These are phyloP conservation scores for Heliconius nattereri DNA, from an alignment of 1,140 invertebrate genomes.

Conservation along the genomic window DNA sequence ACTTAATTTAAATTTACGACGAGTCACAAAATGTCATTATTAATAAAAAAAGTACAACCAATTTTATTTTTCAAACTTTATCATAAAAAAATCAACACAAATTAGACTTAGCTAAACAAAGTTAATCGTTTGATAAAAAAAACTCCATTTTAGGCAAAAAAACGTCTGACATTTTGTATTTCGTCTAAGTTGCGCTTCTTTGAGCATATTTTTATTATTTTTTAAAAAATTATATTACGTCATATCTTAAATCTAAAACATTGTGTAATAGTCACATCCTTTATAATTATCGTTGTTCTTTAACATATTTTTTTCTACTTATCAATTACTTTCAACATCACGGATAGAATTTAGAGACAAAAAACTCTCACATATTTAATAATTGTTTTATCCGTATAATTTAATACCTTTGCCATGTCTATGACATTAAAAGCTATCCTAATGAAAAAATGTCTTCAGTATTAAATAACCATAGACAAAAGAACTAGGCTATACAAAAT, in stretches of 20 bases:
- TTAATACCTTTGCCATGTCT: not conserved
- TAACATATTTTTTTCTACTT: not conserved
- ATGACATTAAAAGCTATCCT: not conserved
- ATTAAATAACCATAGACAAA: constrained; percentile 9
- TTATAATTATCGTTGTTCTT: not conserved
- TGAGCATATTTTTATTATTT: constrained; percentile 24
- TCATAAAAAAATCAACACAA: constrained; percentile 11
- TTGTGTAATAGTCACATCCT: constrained; percentile 26
- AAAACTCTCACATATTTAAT: not conserved
- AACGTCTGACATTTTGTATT: constrained; percentile 13
- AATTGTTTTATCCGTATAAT: not conserved
- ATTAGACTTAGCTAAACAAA: constrained; percentile 19
- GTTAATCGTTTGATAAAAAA: constrained; percentile 18
- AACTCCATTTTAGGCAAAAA: not conserved
- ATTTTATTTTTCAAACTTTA: not conserved
- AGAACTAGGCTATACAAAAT: not conserved
- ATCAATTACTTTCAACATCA: constrained; percentile 1
- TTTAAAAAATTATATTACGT: not conserved
- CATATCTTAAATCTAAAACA: constrained; percentile 20
- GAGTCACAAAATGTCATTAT: constrained; percentile 21
- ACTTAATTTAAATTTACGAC: constrained; percentile 7
- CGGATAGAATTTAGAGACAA: not conserved
- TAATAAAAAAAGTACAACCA: not conserved
- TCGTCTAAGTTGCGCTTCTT: constrained; percentile 10
- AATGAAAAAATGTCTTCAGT: not conserved